phyloP scores from a whole-genome alignment of 2,797 vertebrate species.

The Gymnothorax javanicus region DNA sequence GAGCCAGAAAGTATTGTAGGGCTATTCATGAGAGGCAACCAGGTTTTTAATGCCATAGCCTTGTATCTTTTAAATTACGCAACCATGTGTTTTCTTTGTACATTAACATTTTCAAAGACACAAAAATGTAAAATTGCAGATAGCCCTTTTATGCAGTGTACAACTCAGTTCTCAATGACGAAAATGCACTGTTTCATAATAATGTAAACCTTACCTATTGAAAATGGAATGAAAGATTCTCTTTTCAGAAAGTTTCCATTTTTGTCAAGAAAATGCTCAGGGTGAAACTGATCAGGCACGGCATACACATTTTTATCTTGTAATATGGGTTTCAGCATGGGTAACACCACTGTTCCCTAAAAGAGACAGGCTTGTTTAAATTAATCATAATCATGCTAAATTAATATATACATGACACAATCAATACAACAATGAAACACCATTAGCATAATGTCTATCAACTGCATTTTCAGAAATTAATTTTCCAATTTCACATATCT shows the following conservation, averaged over 20 bases:
- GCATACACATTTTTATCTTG: slow-evolving; percentile 42
- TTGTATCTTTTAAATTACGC: too few relatives aligned
- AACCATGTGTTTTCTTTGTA: too few relatives aligned
- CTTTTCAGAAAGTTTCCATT: slow-evolving; percentile 48
- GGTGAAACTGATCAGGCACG: slow-evolving; percentile 44
- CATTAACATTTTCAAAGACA: too few relatives aligned
- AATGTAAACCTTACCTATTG: slow-evolving; percentile 38
- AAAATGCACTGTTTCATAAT: neutral
- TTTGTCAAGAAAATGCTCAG: slow-evolving; percentile 50
- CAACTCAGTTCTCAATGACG: neutral
- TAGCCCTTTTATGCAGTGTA: neutral
- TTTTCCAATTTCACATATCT: too few relatives aligned
- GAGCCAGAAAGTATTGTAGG: too few relatives aligned
- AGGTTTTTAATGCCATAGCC: too few relatives aligned
- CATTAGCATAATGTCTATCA: too few relatives aligned
- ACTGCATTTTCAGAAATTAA: too few relatives aligned
- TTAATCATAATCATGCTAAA: too few relatives aligned
- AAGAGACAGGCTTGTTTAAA: neutral
- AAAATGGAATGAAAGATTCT: slow-evolving; percentile 51
- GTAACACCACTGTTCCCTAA: slow-evolving; percentile 45
- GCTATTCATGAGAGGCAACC: too few relatives aligned
- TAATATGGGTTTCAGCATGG: slow-evolving; percentile 43
- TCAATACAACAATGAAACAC: too few relatives aligned
- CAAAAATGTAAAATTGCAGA: neutral
- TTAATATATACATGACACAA: too few relatives aligned